Percentiles rank a stretch among this genome's conserved stretches.
phyloP scores from a whole-genome alignment of 2,888 invertebrate species.

The Dicranocentrus wangi region DNA sequence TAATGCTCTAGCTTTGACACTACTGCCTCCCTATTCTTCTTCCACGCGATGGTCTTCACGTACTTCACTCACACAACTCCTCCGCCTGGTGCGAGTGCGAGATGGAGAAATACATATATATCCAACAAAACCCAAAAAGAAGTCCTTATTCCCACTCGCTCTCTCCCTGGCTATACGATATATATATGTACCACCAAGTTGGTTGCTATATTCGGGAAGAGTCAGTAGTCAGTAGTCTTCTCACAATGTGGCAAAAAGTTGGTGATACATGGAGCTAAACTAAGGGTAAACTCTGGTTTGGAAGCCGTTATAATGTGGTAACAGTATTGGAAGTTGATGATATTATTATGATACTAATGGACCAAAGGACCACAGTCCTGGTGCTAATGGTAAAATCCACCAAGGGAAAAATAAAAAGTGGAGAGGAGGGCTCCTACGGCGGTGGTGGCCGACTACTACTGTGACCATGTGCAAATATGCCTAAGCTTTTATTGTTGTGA shows the following conservation, averaged over 20 bases:
- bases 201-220: constrained; percentile 10
- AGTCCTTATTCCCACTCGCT: too few species aligned
- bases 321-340: constrained; percentile 52
- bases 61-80: not conserved
- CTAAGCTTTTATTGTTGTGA: not conserved
- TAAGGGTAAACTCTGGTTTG: constrained; percentile 24
- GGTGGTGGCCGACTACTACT: not conserved
- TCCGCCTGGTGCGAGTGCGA: not conserved
- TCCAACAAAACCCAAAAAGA: too few species aligned
- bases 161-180: too few species aligned
- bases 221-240: too few species aligned
- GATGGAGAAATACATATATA: not conserved
- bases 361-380: constrained; percentile 45
- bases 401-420: constrained; percentile 46
- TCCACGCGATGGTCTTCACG: not conserved
- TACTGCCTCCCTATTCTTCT: constrained; percentile 15
- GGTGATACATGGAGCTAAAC: constrained; percentile 35
- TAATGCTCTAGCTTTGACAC: constrained; percentile 56
- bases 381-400: constrained; percentile 46
- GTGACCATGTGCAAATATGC: not conserved
- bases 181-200: too few species aligned
- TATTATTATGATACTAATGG: constrained; percentile 51
- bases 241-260: constrained; percentile 53
- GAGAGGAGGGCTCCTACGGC: constrained; percentile 25
- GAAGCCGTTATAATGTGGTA: constrained; percentile 39